These are phyloP conservation scores for Sipha flava DNA, from an alignment of 1,140 invertebrate genomes.

Conservation along the genomic window DNA sequence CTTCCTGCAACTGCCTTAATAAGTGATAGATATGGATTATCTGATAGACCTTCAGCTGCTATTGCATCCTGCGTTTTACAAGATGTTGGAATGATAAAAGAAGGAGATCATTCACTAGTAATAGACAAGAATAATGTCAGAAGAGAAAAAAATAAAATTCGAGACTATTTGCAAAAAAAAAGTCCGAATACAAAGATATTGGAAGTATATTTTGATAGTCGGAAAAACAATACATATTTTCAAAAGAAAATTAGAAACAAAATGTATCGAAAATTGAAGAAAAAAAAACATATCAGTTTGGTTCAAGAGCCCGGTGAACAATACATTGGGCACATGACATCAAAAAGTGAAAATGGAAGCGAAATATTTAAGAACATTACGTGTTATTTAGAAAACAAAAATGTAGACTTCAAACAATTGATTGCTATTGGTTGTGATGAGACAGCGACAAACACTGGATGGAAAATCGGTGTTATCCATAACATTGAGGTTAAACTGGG, in stretches of 20 bases:
- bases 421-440: not conserved
- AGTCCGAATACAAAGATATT: not conserved
- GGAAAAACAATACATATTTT: too few species aligned
- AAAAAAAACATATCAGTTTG: too few species aligned
- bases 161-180: not conserved
- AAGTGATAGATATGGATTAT: not conserved
- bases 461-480: not conserved
- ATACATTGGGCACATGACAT: too few species aligned
- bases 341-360: too few species aligned
- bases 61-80: not conserved
- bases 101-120: not conserved
- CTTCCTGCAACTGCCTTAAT: not conserved
- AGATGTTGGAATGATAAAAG: not conserved
- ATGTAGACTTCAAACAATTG: not conserved
- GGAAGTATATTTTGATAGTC: not conserved
- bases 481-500: not conserved
- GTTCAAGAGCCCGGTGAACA: too few species aligned
- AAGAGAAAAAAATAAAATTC: not conserved
- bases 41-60: not conserved
- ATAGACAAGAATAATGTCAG: not conserved
- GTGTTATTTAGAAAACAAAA: too few species aligned
- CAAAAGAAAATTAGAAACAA: too few species aligned
- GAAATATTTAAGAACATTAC: too few species aligned
- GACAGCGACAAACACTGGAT: not conserved
- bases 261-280: too few species aligned